phyloP scores from a whole-genome alignment of 2,113 vertebrate genomes.

The Monopterus albus region DNA sequence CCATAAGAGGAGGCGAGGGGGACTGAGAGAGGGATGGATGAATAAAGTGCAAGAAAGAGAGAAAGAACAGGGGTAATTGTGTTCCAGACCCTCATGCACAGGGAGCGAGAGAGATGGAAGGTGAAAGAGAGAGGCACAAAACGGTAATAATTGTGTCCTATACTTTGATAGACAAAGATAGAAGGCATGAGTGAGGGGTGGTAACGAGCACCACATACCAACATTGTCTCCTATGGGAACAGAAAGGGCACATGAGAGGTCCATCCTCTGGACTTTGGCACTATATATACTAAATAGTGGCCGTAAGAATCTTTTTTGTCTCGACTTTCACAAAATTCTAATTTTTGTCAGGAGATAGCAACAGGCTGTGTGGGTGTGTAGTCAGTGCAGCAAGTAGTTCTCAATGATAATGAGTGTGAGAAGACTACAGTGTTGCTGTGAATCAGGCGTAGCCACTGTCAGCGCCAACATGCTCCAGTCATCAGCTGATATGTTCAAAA shows the following conservation, averaged over 20 bases:
- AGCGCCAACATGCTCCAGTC: constrained; percentile 23
- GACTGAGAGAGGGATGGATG: constrained; percentile 13
- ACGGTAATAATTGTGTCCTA: constrained; percentile 69
- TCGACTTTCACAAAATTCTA: constrained; percentile 54
- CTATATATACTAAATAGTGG: constrained; percentile 52
- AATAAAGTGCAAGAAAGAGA: constrained; percentile 50
- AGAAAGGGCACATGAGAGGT: constrained; percentile 41
- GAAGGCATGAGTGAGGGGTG: constrained; percentile 64
- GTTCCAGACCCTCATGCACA: constrained; percentile 69
- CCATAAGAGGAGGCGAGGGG: constrained; percentile 59
- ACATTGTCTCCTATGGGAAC: constrained; percentile 65
- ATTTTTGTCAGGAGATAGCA: constrained; percentile 67
- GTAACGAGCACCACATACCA: constrained; percentile 77
- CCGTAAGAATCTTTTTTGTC: constrained; percentile 57
- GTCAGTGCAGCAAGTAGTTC: constrained; percentile 61
- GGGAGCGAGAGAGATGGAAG: constrained; percentile 54
- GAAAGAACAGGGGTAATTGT: constrained; percentile 69
- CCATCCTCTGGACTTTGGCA: constrained; percentile 49
- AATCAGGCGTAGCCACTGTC: constrained; percentile 40
- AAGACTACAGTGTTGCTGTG: constrained; percentile 29
- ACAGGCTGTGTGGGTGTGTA: constrained; percentile 60
- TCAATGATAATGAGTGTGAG: constrained; percentile 72
- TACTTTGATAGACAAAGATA: constrained; percentile 70
- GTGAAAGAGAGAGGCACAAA: constrained; percentile 58
- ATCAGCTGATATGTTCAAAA: constrained; percentile 36